Base-by-base conservation (phyloP, 1,140 invertebrate genomes). In the Grapholita molesta region DNA sequence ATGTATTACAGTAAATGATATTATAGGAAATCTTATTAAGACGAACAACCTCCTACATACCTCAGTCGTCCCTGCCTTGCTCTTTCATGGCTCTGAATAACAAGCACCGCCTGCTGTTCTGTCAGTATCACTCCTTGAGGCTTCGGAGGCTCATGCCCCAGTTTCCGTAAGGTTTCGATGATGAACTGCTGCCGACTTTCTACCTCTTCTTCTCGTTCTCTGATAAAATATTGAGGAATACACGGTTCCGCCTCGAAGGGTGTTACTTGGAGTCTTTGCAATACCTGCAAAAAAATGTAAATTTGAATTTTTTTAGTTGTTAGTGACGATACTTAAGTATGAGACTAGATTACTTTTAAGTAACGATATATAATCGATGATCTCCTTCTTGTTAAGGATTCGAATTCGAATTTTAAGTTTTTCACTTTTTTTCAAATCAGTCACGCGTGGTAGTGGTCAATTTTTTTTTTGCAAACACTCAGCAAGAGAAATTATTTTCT, bases 21-120 rank as follows among this genome's bases (percentile, higher is more conserved):
- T 24, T 12, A 18, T 18, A 69, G 15, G n/a, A 3, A 68, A n/a
- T 15, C 52, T 38, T 68, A 68, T 24, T 42, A 57, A 38, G 5
- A 5, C n/a, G 0, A 11, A 38, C 1, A 15, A 21, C 8, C 3
- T 30, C 28, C 3, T 30, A 48, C 23, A 76, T 83, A 91, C 84
- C 94, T 92, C 3, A 96, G 75, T 52, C 97, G 92, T 23, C 96
- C 98, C 86, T 99, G 98, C 48, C 98, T 93, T 0, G 97, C 98
- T 76, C 98, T 90, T 89, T 99, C 98, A 80, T 98, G 97, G 25
- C 95, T 95, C 87, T 99, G 98, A 68, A 99, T 95, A 0, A 98
- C 92, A 30, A 94, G 92, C 35, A 99, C 95, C 0, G 97, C 97
- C 90, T 98, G 96, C 35, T 96, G 94, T 82, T 97, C 94, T 0